Percentiles rank a stretch among this genome's conserved stretches.
phyloP scores from a whole-genome alignment of 2,888 invertebrate genomes.

The Phorcus lineatus region DNA sequence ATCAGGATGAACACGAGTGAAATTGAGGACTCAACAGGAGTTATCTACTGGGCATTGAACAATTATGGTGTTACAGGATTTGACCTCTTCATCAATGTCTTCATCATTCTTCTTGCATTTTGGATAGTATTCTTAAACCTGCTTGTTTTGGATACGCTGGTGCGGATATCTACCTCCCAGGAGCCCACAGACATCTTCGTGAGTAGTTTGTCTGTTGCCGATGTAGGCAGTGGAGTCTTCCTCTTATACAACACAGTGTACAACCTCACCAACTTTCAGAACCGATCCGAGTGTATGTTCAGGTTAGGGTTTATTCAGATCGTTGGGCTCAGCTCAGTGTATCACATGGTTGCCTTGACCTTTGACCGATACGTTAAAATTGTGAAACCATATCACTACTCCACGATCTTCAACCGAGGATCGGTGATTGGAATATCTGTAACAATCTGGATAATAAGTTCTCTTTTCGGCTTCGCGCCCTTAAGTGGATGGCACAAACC shows the following conservation, averaged over 20 bases:
- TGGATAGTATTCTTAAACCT: conserved; percentile 48
- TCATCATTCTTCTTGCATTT: conserved; percentile 40
- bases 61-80: conserved; percentile 46
- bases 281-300: conserved; percentile 46
- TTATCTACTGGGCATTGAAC: conserved; percentile 36
- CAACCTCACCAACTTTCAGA: conserved; percentile 57
- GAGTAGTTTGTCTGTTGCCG: conserved; percentile 51
- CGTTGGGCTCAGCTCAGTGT: conserved; percentile 46
- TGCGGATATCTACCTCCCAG: conserved; percentile 32
- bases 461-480: conserved; percentile 48
- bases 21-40: background rate
- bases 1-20: no score
- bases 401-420: conserved; percentile 42
- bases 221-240: conserved; percentile 52
- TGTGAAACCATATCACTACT: conserved; percentile 45
- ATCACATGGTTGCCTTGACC: conserved; percentile 47
- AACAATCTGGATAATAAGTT: conserved; percentile 45
- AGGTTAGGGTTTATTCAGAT: conserved; percentile 48
- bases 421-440: conserved; percentile 37
- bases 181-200: conserved; percentile 51
- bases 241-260: conserved; percentile 54
- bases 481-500: conserved; percentile 49
- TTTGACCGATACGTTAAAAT: conserved; percentile 56
- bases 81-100: conserved; percentile 36
- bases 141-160: conserved; percentile 46